Base-by-base conservation (phyloP, 2,888 invertebrate genomes). In the Eupithecia tripunctaria region DNA sequence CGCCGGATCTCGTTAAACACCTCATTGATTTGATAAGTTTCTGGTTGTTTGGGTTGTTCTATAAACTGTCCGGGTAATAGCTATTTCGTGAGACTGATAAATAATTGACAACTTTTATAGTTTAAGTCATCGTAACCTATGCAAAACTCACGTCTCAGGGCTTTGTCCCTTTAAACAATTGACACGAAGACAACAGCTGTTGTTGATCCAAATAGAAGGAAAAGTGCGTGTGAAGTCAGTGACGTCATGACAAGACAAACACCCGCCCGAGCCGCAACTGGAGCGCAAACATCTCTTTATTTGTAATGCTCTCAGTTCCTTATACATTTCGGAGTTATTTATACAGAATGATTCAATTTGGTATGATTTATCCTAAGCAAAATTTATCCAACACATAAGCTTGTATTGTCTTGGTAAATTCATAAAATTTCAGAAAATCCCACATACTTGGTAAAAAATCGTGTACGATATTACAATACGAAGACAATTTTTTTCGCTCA, bases 21-120 rank as follows among this genome's bases (percentile, higher is more conserved):
- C 29, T 66, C 29, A 43, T 60, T 66, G 65, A 47, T 67, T 60
- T 60, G 65, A 47, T 67, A 32, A 21, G 32, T 67, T 60, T 29
- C 18, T 18, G 27, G 27, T 59, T 27, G 59, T 59, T 27, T 15
- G 27, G 14, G 5, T 60, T 29, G 18, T 60, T 29, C 7, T 18
- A 18, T 29, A n/a, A 21, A 25, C 56, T 56, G 12, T 56, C 18
- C 47, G 47, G 18, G 18, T 43, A 43, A 43, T 43, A 18, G n/a
- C 43, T 1, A n/a, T 18, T 43, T 43, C 1, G 43, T 43, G 41
- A 38, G 5, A 15, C 15, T 43, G 5, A 43, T 2, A 43, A n/a
- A 6, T 7, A n/a, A 43, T 51, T 51, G 8, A 21, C 51, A 10
- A 51, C 21, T 10, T 47, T 47, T 21, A 21, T 21, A 10, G 51